A percentile compares a stretch with the other conserved stretches of the same genome.
Conservation (phyloP, 2,797 vertebrate genomes). For the Typhlichthys eigenmanni region DNA sequence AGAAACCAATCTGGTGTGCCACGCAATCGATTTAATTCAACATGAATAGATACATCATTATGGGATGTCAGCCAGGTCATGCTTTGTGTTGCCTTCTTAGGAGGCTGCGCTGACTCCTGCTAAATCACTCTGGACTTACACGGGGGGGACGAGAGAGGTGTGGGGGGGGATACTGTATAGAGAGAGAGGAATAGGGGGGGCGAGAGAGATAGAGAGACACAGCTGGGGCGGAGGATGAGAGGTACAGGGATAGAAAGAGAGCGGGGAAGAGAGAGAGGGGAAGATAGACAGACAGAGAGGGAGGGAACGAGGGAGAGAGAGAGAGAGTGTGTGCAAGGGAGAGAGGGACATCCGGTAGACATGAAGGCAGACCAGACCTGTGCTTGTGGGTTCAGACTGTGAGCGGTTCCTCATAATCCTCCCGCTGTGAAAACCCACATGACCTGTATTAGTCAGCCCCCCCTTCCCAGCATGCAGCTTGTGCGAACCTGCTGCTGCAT, state of each 20-base stretch:
- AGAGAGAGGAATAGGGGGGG: slow-evolving; percentile 15
- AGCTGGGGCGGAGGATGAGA: no score
- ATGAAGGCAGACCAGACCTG: slow-evolving; percentile 29
- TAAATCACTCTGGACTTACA: slow-evolving; percentile 63
- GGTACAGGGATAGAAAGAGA: background rate
- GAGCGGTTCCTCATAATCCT: slow-evolving; percentile 64
- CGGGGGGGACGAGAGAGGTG: background rate
- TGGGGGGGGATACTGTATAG: background rate
- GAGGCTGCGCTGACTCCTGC: slow-evolving; percentile 66
- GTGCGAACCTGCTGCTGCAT: slow-evolving; percentile 43
- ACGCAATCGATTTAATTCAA: slow-evolving; percentile 63
- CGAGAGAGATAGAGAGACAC: background rate
- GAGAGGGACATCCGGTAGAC: no score
- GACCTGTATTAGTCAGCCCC: slow-evolving; percentile 74
- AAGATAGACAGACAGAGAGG: no score
- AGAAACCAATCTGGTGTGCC: slow-evolving; percentile 42
- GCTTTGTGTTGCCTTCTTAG: slow-evolving; percentile 70
- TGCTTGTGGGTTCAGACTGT: slow-evolving; percentile 50
- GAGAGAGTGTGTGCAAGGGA: no score
- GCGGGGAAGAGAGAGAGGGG: slow-evolving; percentile 1
- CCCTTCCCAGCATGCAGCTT: slow-evolving; percentile 30
- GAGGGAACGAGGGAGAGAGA: no score
- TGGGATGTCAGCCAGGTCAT: slow-evolving; percentile 72
- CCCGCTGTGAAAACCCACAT: slow-evolving; percentile 71
- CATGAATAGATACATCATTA: slow-evolving; percentile 67